Percentiles rank a stretch among this genome's conserved stretches.
Conservation (phyloP, 2,797 vertebrate genomes). For the Tamandua tetradactyla region DNA sequence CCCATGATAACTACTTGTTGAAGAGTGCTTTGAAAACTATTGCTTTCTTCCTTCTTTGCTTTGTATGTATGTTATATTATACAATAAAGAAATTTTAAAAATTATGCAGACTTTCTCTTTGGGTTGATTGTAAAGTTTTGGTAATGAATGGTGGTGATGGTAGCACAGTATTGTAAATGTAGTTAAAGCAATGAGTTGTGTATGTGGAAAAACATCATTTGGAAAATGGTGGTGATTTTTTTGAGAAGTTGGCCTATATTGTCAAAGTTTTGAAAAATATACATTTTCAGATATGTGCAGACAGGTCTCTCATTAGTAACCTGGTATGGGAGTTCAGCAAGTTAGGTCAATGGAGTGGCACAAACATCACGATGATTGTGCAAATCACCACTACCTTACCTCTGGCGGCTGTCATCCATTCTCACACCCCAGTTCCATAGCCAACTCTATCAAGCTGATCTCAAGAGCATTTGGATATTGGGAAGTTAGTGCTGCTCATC, state of each 20-base stretch:
- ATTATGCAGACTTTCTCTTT: too few relatives aligned
- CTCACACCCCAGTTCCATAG: rapidly evolving
- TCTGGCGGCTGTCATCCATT: neutral
- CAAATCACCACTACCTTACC: neutral
- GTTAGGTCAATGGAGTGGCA: neutral
- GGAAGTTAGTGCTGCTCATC: neutral
- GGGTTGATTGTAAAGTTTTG: too few relatives aligned
- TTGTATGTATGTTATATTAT: too few relatives aligned
- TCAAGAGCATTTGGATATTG: too few relatives aligned
- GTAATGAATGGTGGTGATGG: too few relatives aligned
- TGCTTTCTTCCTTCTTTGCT: too few relatives aligned
- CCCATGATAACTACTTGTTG: too few relatives aligned
- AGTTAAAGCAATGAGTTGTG: too few relatives aligned
- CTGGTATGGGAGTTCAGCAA: neutral
- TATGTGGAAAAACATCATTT: too few relatives aligned
- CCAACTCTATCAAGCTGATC: neutral
- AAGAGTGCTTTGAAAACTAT: too few relatives aligned
- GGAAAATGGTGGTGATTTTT: rapidly evolving
- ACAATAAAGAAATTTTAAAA: too few relatives aligned
- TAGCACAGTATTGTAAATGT: too few relatives aligned
- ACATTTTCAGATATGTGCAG: neutral
- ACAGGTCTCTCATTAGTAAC: neutral
- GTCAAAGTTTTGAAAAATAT: neutral
- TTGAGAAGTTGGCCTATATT: neutral
- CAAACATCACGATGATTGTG: neutral